Conservation (phyloP, 2,888 invertebrate species). For the Ditula angustiorana region DNA sequence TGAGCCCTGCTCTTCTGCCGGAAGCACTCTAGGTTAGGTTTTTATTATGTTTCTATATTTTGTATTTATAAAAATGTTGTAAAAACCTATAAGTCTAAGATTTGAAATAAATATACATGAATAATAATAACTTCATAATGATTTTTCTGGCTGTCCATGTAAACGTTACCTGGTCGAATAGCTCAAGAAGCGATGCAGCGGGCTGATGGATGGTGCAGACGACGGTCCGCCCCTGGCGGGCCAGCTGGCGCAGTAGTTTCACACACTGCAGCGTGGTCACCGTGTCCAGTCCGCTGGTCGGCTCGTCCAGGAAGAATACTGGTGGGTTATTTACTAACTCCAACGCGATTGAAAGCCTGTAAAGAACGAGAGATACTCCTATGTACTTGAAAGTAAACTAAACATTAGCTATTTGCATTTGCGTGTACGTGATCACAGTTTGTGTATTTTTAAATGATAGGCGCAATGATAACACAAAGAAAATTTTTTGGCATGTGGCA, state of each 20-base stretch:
- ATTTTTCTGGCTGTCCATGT: background rate
- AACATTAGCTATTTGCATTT: too few species aligned
- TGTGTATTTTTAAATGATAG: too few species aligned
- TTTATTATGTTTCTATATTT: too few species aligned
- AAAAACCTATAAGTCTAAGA: too few species aligned
- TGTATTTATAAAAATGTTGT: too few species aligned
- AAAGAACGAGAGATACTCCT: constrained; percentile 22
- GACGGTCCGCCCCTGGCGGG: constrained; percentile 88
- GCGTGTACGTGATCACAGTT: too few species aligned
- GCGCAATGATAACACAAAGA: too few species aligned
- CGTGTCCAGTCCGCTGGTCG: constrained; percentile 90
- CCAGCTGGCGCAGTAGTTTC: constrained; percentile 83
- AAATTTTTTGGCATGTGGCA: too few species aligned
- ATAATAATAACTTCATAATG: background rate
- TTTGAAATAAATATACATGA: too few species aligned
- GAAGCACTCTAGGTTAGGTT: too few species aligned
- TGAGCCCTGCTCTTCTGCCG: too few species aligned
- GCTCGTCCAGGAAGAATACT: constrained; percentile 93
- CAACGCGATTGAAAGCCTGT: constrained; percentile 90
- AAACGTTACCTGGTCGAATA: constrained; percentile 84
- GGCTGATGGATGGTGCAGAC: constrained; percentile 90
- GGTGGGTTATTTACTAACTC: constrained; percentile 94
- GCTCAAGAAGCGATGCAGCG: constrained; percentile 87
- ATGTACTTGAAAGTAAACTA: too few species aligned
- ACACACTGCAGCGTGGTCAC: constrained; percentile 88